Evolutionary conservation across 2,797 vertebrate species (phyloP).

Genomic region (Okamejei kenojei): DNA sequence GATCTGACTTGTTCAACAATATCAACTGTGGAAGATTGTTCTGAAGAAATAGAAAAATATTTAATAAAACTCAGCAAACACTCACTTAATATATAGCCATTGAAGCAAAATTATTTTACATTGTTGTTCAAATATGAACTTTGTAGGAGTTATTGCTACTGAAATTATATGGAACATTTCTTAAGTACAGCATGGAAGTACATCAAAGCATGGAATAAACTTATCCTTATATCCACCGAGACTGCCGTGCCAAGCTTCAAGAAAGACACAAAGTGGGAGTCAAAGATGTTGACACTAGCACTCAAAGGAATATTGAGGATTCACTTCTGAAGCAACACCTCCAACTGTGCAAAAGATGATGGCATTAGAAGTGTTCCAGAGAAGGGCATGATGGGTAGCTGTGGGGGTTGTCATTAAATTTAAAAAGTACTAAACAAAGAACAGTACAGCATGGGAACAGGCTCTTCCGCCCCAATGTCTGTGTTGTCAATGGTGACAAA

Average conservation of each 20-base stretch:
- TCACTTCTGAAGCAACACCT: background rate
- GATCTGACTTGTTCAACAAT: no score
- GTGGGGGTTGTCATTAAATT: background rate
- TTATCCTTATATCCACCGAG: no score
- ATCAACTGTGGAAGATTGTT: background rate
- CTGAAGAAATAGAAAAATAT: background rate
- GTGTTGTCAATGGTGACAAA: no score
- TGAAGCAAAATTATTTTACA: background rate
- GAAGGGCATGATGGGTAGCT: background rate
- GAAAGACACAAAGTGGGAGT: background rate
- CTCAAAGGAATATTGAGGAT: background rate
- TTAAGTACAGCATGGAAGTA: no score
- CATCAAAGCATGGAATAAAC: background rate
- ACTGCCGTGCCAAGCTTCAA: background rate
- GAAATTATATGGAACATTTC: background rate
- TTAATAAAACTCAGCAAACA: background rate
- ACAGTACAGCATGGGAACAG: no score
- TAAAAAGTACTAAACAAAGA: no score
- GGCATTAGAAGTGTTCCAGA: background rate
- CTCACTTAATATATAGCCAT: no score
- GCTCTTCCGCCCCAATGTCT: no score
- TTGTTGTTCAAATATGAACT: no score
- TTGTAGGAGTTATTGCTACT: background rate
- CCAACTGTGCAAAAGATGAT: background rate
- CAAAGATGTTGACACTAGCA: background rate